Conservation (phyloP, 2,888 invertebrate species). For the Heteropelma amictum region DNA sequence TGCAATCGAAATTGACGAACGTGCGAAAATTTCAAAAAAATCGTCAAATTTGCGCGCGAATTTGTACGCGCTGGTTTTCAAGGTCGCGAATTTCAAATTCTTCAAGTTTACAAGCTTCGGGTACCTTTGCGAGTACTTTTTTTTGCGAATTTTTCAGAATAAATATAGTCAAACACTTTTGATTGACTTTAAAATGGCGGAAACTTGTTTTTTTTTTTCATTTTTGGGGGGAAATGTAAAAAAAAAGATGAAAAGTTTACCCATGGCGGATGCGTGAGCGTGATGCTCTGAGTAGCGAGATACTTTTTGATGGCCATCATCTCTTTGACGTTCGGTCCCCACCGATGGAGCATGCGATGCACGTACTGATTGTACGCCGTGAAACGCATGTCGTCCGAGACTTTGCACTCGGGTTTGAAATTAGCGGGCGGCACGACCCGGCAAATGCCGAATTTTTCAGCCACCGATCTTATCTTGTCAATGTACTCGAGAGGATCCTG, state of each 20-base stretch:
- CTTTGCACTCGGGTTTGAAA: constrained; percentile 90
- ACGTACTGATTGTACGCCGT: constrained; percentile 94
- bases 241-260: constrained; percentile 77
- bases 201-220: no score
- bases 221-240: not conserved
- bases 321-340: constrained; percentile 93
- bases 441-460: constrained; percentile 91
- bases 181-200: no score
- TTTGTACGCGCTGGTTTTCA: no score
- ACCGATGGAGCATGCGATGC: constrained; percentile 90
- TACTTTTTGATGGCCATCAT: constrained; percentile 91
- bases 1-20: constrained; percentile 55
- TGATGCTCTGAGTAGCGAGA: constrained; percentile 87
- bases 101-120: no score
- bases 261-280: constrained; percentile 87
- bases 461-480: constrained; percentile 86
- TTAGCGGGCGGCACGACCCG: constrained; percentile 90
- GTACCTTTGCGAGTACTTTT: no score
- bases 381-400: constrained; percentile 91
- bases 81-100: no score
- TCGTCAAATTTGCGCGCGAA: no score
- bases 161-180: no score
- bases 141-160: no score
- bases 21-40: not conserved
- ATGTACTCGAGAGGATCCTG: constrained; percentile 91